Percentiles rank a stretch among this genome's conserved stretches.
These are phyloP conservation scores for Xylocopa sonorina DNA, from an alignment of 1,140 invertebrate genomes.

Conservation along the genomic window DNA sequence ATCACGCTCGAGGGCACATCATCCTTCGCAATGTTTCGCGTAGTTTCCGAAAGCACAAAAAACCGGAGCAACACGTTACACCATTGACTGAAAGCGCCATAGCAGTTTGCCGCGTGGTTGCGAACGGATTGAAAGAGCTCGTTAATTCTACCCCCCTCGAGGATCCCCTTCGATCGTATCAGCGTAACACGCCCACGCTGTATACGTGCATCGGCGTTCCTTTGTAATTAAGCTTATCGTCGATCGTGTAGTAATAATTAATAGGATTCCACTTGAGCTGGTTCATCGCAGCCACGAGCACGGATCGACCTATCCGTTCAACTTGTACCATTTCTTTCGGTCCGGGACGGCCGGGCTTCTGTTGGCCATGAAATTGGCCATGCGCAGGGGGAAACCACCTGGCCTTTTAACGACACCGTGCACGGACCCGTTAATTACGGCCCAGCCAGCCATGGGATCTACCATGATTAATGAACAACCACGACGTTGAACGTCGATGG, in stretches of 20 bases:
- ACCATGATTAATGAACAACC: constrained; percentile 40
- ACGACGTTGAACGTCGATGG: constrained; percentile 3
- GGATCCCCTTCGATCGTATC: constrained; percentile 4
- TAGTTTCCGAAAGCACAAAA: neutral
- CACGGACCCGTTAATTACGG: constrained; percentile 29
- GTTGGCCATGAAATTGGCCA: constrained; percentile 32
- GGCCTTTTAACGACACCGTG: constrained; percentile 31
- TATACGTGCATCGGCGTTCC: neutral
- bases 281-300: neutral
- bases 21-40: neutral
- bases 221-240: constrained; percentile 24
- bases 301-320: neutral
- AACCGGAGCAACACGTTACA: neutral
- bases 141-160: constrained; percentile 21
- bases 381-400: constrained; percentile 3
- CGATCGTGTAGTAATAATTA: neutral
- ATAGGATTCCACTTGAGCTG: neutral
- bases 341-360: neutral
- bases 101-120: neutral
- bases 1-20: neutral
- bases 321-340: neutral
- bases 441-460: constrained; percentile 26
- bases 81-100: neutral
- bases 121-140: neutral
- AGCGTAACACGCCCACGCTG: neutral